Evolutionary conservation across 2,113 vertebrate genomes (phyloP), one percentile per base, ranked within the genome.

Genomic region (Thryonomys swinderianus): DNA sequence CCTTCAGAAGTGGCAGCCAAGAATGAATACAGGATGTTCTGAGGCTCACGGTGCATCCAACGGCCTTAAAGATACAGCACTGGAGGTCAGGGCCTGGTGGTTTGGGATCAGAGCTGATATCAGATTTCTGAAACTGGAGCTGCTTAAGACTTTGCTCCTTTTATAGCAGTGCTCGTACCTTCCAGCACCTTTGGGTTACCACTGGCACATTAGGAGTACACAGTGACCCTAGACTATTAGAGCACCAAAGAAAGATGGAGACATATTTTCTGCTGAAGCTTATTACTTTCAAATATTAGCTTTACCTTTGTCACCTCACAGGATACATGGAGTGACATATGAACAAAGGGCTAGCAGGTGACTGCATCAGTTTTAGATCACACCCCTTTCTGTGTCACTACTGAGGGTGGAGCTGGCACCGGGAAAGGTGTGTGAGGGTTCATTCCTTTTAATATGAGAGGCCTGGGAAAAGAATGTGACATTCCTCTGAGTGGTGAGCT

Each of bases 381-480:
- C 34, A 4, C 42, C 4, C 21, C 45, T 67, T 73, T 59, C 42
- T 13, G 5, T 51, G 67, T 25, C 21, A 30, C 12, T 69, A 53
- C 37, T 81, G 42, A 67, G 23, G 4, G 18, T 53, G 23, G 53
- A 14, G 2, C 45, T 55, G 78, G 40, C 10, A 25, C 13, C 0
- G 5, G 10, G 85, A 53, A 69, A 17, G 55, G 53, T 42, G 5
- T 6, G 3, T 57, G 27, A 25, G 40, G 80, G 61, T 55, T 87
- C 4, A 48, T 48, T 79, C 62, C n/a, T 30, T 61, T 20, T 4
- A 12, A 55, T 40, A 7, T 2, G 2, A 11, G 30, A 55, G 37
- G 23, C 53, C 59, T 27, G 0, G 0, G 13, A 57, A 34, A n/a
- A 21, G 51, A 61, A 16, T 2, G 1, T 5, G 18, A 2, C 1